Evolutionary conservation across 2,113 vertebrate genomes (phyloP), one percentile per base, ranked within the genome.

Genomic region (Eulacestoma nigropectus): DNA sequence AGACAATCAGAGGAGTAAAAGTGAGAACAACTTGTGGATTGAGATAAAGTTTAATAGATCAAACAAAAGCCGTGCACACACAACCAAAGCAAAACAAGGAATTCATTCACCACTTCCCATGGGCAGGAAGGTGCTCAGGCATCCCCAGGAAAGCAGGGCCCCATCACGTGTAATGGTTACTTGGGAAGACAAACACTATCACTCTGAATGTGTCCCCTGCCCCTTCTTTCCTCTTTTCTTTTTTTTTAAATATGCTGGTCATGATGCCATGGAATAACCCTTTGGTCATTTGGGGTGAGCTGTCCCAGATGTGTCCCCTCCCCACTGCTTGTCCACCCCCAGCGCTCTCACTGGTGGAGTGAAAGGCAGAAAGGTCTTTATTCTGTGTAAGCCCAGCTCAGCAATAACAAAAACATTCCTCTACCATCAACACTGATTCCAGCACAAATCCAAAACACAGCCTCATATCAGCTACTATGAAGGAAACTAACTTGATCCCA

Each of bases 101-200:
- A 47, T 76, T 33, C 3, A 37, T 52, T 57, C 68, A 52, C 9
- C 22, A 5, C 13, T 47, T 69, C 55, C 42, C 50, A 47, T 12
- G 2, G 16, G 23, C 69, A 69, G 67, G 46, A 50, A 55, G 9
- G 22, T 55, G 53, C 10, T 67, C 53, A 68, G 67, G 20, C 41
- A 56, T 9, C 6, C 9, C 25, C 29, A 57, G 68, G 37, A 74
- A 56, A 57, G 33, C 42, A 41, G 33, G 53, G 55, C 37, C 17
- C 35, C 6, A 5, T 60, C 59, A 67, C 0, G 1, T 2, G 1
- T 55, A 39, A 26, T 7, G 8, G 13, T 62, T 27, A 30, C 19
- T 41, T 55, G 35, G 65, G 27, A 67, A 44, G 41, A 74, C 9
- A 75, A 74, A 37, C 1, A 0, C 11, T 35, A 10, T 39, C 32